These are phyloP conservation scores for Sebastolobus altivelis DNA, from an alignment of 2,797 vertebrate genomes.

Conservation along the genomic window DNA sequence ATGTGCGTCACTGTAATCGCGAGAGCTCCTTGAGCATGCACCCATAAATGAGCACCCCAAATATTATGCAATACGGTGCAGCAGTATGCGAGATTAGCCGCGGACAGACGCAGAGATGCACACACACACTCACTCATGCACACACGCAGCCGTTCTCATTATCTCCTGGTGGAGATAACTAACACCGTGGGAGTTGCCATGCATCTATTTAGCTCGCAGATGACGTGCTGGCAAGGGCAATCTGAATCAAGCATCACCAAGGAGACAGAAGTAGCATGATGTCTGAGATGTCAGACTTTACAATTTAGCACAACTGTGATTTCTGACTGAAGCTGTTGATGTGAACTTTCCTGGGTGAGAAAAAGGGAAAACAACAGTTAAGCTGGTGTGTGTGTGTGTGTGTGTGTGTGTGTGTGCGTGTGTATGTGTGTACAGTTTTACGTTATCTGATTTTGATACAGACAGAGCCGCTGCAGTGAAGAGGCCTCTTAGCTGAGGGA, in stretches of 20 bases:
- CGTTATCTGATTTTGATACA: constrained; percentile 68
- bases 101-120: not conserved
- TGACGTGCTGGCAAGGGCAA: constrained; percentile 17
- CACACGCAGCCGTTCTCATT: not conserved
- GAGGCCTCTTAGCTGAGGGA: constrained; percentile 64
- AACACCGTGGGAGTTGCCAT: constrained; percentile 49
- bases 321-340: constrained; percentile 39
- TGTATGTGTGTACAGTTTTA: constrained; percentile 48
- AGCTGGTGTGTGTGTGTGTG: constrained; percentile 51
- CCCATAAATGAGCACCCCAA: not conserved
- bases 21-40: not conserved
- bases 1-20: not conserved
- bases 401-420: constrained; percentile 45
- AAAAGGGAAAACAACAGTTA: constrained; percentile 61
- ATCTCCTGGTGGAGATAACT: not conserved
- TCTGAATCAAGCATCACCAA: constrained; percentile 35
- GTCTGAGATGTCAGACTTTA: constrained; percentile 39
- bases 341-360: constrained; percentile 47
- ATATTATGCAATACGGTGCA: not conserved
- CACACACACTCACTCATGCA: not conserved
- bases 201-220: constrained; percentile 41
- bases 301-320: constrained; percentile 42
- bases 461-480: constrained; percentile 54
- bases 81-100: not conserved
- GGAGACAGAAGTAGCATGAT: constrained; percentile 39